A percentile compares a stretch with the other conserved stretches of the same genome.
Conservation (phyloP, 2,797 vertebrate species). For the Gymnoscopelus microlampas region DNA sequence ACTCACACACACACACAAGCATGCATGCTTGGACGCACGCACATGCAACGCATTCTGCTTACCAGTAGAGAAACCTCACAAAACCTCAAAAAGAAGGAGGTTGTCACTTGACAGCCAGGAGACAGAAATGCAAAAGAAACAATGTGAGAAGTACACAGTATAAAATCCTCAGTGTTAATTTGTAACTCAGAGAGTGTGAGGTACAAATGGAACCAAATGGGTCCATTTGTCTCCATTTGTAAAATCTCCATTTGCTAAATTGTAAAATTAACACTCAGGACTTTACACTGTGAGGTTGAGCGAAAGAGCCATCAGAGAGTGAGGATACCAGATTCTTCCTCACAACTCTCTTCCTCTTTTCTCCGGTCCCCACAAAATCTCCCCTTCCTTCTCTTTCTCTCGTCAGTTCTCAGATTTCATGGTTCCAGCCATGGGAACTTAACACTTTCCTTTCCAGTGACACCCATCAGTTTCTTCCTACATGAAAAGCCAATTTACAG, state of each 20-base stretch:
- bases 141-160: no score
- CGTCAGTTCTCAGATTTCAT: slow-evolving; percentile 77
- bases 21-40: background rate
- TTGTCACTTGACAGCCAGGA: slow-evolving; percentile 23
- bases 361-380: slow-evolving; percentile 60
- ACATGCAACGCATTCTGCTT: background rate
- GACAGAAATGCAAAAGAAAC: no score
- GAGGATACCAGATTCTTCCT: slow-evolving; percentile 56
- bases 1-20: background rate
- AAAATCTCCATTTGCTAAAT: no score
- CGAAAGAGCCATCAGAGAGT: slow-evolving; percentile 37
- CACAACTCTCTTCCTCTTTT: slow-evolving; percentile 42
- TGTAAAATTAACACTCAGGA: no score
- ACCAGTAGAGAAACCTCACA: slow-evolving; percentile 20
- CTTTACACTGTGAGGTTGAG: slow-evolving; percentile 6
- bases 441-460: slow-evolving; percentile 59
- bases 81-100: slow-evolving; percentile 3
- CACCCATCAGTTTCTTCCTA: slow-evolving; percentile 10
- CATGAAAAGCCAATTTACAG: background rate
- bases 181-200: no score
- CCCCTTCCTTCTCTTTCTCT: slow-evolving; percentile 46
- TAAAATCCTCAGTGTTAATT: no score
- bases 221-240: no score
- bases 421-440: slow-evolving; percentile 54
- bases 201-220: no score